Percentiles rank a stretch among this genome's conserved stretches.
These are phyloP conservation scores for Stenodera caucasica DNA, from an alignment of 2,888 invertebrate genomes.

Conservation along the genomic window DNA sequence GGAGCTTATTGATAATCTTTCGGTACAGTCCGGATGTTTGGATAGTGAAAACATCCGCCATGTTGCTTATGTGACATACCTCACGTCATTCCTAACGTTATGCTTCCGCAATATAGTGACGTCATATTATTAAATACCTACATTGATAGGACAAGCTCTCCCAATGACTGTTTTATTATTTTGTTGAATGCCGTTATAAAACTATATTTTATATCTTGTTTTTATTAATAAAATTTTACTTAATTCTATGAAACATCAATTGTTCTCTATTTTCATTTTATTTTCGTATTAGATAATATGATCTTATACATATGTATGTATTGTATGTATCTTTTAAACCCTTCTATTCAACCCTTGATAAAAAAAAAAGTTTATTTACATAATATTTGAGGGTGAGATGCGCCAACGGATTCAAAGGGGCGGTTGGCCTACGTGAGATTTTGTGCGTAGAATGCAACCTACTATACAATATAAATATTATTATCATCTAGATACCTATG, in stretches of 20 bases:
- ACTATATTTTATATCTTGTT: not conserved
- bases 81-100: slow-evolving; percentile 51
- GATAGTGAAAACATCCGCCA: slow-evolving; percentile 53
- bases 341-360: slow-evolving; percentile 11
- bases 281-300: no score
- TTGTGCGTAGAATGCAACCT: slow-evolving; percentile 19
- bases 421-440: slow-evolving; percentile 26
- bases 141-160: slow-evolving; percentile 41
- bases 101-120: slow-evolving; percentile 46
- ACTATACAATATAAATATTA: not conserved
- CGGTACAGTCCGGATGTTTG: slow-evolving; percentile 44
- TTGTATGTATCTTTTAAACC: slow-evolving; percentile 8
- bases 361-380: slow-evolving; percentile 19
- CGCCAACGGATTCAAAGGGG: slow-evolving; percentile 10
- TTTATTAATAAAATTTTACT: no score
- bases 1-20: not conserved
- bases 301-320: no score
- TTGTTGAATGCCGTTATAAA: slow-evolving; percentile 1
- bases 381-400: slow-evolving; percentile 12
- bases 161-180: slow-evolving; percentile 22
- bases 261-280: no score
- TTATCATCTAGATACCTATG: no score
- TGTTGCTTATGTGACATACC: slow-evolving; percentile 54
- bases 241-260: no score
- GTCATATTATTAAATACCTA: slow-evolving; percentile 49